Conservation (phyloP, 92 coral and sea anemone genomes). For the Umimayanthus kanabou region DNA sequence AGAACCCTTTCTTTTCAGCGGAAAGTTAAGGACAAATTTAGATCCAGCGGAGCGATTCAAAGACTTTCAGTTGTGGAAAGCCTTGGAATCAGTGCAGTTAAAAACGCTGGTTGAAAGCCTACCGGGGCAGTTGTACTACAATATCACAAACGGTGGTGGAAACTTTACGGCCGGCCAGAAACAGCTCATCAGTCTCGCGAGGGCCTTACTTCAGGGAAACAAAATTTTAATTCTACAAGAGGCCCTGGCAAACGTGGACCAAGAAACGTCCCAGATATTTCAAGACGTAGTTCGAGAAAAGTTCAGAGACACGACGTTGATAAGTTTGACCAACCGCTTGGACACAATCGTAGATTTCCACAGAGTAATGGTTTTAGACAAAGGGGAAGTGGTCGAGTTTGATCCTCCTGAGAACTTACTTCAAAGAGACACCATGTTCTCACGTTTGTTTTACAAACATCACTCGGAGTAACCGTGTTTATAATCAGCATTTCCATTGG, state of each 20-base stretch:
- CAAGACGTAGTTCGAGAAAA: slow-evolving; percentile 38
- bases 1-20: slow-evolving; percentile 54
- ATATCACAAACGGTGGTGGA: slow-evolving; percentile 20
- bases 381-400: slow-evolving; percentile 46
- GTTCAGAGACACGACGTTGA: slow-evolving; percentile 47
- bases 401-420: slow-evolving; percentile 51
- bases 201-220: slow-evolving; percentile 46
- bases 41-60: slow-evolving; percentile 54
- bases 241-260: slow-evolving; percentile 42
- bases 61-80: slow-evolving; percentile 56
- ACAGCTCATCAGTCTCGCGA: slow-evolving; percentile 47
- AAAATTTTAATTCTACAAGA: slow-evolving; percentile 50
- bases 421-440: slow-evolving; percentile 44
- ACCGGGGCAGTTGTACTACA: slow-evolving; percentile 44
- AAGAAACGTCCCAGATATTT: slow-evolving; percentile 43
- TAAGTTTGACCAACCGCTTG: slow-evolving; percentile 44
- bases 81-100: slow-evolving; percentile 49
- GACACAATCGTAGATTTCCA: slow-evolving; percentile 51
- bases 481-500: neutral
- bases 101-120: slow-evolving; percentile 42
- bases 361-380: slow-evolving; percentile 56
- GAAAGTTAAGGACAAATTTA: slow-evolving; percentile 48
- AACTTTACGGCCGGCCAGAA: slow-evolving; percentile 39
- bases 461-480: slow-evolving; percentile 13
- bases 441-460: slow-evolving; percentile 29